phyloP scores from a whole-genome alignment of 2,888 invertebrate species.

The Micropterix aruncella region DNA sequence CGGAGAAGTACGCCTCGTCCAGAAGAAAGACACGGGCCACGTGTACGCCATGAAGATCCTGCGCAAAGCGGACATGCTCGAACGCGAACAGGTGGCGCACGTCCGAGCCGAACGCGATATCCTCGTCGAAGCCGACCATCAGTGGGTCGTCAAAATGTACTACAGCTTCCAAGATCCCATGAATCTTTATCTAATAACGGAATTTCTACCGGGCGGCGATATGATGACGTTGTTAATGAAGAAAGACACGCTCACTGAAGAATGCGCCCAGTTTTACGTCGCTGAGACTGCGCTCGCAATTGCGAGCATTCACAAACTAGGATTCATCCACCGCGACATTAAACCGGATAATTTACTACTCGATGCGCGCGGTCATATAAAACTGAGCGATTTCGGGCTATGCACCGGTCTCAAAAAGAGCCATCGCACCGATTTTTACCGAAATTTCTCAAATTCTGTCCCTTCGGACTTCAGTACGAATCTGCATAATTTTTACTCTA shows the following conservation, averaged over 20 bases:
- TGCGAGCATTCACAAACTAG: slow-evolving; percentile 47
- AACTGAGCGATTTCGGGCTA: slow-evolving; percentile 49
- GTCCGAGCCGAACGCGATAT: slow-evolving; percentile 49
- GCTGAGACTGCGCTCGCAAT: slow-evolving; percentile 48
- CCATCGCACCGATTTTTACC: slow-evolving; percentile 48
- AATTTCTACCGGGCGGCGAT: slow-evolving; percentile 51
- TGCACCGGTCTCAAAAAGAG: slow-evolving; percentile 52
- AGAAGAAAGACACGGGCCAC: slow-evolving; percentile 51
- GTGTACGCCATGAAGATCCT: slow-evolving; percentile 55
- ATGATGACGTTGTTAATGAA: slow-evolving; percentile 54
- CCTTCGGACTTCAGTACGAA: slow-evolving; percentile 30
- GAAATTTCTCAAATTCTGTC: slow-evolving; percentile 39
- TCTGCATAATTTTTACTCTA: background rate
- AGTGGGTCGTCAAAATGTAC: slow-evolving; percentile 56
- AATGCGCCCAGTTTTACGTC: slow-evolving; percentile 49
- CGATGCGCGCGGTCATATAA: slow-evolving; percentile 47
- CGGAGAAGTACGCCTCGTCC: slow-evolving; percentile 26
- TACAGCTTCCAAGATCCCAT: slow-evolving; percentile 47
- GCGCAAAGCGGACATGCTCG: slow-evolving; percentile 47
- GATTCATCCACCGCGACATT: slow-evolving; percentile 49
- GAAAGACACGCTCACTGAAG: slow-evolving; percentile 45
- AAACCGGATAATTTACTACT: slow-evolving; percentile 49
- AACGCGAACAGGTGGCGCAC: slow-evolving; percentile 51
- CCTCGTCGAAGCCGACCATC: slow-evolving; percentile 47
- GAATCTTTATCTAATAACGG: slow-evolving; percentile 52